These are phyloP conservation scores for Heliconius nattereri DNA, from an alignment of 1,140 invertebrate species.

Conservation along the genomic window DNA sequence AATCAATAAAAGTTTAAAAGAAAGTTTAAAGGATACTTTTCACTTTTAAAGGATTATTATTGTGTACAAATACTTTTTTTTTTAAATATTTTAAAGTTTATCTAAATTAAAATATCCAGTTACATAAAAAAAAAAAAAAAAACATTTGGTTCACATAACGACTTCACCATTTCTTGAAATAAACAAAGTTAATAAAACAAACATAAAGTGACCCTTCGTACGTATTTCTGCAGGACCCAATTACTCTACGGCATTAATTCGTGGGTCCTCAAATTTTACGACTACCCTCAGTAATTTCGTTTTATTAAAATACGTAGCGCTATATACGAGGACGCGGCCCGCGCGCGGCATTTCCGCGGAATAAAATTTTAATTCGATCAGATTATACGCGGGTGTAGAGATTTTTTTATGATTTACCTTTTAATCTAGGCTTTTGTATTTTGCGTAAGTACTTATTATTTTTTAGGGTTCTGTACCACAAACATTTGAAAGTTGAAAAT, in stretches of 20 bases:
- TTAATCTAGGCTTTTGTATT: conserved; percentile 4
- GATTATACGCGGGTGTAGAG: conserved; percentile 16
- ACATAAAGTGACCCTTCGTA: conserved; percentile 47
- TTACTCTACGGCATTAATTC: conserved; percentile 63
- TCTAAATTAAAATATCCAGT: background rate
- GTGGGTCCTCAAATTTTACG: conserved; percentile 64
- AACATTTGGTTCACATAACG: background rate
- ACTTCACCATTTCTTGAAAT: conserved; percentile 15
- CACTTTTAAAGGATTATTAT: no score
- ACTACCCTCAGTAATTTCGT: conserved; percentile 58
- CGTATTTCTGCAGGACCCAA: conserved; percentile 54
- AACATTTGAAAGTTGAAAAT: no score
- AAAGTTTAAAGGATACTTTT: no score
- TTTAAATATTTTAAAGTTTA: no score
- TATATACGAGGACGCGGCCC: conserved; percentile 42
- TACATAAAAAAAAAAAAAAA: background rate
- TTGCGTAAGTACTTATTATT: background rate
- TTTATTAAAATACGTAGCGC: conserved; percentile 68
- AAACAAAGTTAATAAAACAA: conserved; percentile 40
- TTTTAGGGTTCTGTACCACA: background rate
- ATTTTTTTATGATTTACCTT: conserved; percentile 37
- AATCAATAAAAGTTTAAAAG: no score
- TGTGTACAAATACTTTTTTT: no score
- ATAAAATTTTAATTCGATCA: conserved; percentile 53
- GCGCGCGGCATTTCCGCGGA: conserved; percentile 47